A percentile compares a stretch with the other conserved stretches of the same genome.
Evolutionary conservation across 2,888 invertebrate species (phyloP).

Genomic region (Iselma pallidipennis): DNA sequence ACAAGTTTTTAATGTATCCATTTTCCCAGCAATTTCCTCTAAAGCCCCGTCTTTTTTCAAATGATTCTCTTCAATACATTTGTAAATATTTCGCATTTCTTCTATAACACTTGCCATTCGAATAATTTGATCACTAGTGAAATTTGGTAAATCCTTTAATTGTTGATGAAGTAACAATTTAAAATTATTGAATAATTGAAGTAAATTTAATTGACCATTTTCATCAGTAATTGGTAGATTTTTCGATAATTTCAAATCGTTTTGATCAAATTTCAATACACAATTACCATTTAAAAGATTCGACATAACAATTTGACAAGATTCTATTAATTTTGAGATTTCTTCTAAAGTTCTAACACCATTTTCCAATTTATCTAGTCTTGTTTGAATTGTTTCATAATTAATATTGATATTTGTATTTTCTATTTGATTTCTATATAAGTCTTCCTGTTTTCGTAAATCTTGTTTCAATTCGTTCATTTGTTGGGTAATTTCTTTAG

Average conservation of each 20-base stretch:
- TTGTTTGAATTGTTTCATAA: background rate
- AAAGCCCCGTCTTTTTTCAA: background rate
- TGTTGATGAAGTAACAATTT: background rate
- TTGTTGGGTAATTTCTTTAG: background rate
- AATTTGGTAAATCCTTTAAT: background rate
- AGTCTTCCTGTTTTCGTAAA: background rate
- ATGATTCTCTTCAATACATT: background rate
- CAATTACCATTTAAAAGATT: background rate
- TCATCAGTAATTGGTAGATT: background rate
- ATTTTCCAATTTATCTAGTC: background rate
- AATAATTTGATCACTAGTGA: background rate
- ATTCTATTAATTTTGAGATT: background rate
- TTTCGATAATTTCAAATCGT: background rate
- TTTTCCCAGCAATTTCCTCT: background rate
- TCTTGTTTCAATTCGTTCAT: background rate
- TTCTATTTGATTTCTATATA: background rate
- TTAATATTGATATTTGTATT: background rate
- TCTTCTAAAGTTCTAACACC: background rate
- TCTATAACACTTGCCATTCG: background rate
- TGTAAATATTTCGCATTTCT: background rate
- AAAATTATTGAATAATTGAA: slow-evolving; percentile 7
- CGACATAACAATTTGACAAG: background rate
- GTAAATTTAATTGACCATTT: slow-evolving; percentile 1
- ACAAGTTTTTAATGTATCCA: no score
- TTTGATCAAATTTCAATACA: slow-evolving; percentile 4